These are phyloP conservation scores for Melieria picta DNA, from an alignment of 2,888 invertebrate species.

Conservation along the genomic window DNA sequence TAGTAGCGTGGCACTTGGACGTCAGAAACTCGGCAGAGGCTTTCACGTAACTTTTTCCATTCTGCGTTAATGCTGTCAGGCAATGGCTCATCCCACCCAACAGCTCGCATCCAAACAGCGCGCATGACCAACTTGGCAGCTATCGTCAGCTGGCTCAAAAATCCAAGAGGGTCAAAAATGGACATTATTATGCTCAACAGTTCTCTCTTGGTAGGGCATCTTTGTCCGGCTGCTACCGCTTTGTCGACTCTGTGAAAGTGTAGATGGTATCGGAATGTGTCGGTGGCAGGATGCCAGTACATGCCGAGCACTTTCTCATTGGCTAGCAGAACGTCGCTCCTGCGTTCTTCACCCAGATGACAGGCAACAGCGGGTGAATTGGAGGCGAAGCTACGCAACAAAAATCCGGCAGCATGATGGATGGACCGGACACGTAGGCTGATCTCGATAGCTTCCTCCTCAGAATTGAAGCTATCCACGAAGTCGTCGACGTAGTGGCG, in stretches of 20 bases:
- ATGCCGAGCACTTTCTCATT: constrained; percentile 26
- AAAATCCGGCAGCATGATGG: constrained; percentile 7
- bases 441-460: constrained; percentile 32
- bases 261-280: constrained; percentile 27
- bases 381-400: background rate
- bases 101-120: constrained; percentile 20
- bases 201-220: constrained; percentile 23
- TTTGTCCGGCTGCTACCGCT: constrained; percentile 12
- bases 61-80: background rate
- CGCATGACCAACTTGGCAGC: constrained; percentile 22
- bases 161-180: constrained; percentile 28
- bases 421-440: constrained; percentile 26
- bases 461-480: constrained; percentile 14
- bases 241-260: constrained; percentile 21
- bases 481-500: background rate
- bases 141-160: constrained; percentile 12
- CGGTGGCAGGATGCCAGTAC: constrained; percentile 10
- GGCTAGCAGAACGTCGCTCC: no score
- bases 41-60: background rate
- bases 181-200: constrained; percentile 28
- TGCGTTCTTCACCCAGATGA: background rate
- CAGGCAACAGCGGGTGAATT: background rate
- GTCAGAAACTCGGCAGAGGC: no score
- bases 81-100: constrained; percentile 19
- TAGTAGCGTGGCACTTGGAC: no score